Base-by-base conservation (phyloP, 2,888 invertebrate species). In the Temnothorax rugatulus region DNA sequence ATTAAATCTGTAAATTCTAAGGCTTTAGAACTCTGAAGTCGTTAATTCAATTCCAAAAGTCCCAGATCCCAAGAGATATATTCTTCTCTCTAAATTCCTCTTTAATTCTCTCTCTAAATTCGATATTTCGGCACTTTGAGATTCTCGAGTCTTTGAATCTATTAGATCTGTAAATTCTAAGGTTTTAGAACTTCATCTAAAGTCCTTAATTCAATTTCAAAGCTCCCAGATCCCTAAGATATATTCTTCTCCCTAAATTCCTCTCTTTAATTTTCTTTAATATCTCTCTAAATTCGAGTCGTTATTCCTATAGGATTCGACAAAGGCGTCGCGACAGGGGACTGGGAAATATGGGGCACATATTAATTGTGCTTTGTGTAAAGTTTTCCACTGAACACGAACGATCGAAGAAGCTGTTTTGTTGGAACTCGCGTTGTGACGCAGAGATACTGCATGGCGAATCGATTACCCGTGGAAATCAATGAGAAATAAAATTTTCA, bases 401-500 rank as follows among this genome's bases (percentile, higher is more conserved):
- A 34, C 86, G 83, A 89, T 87, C 88, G 89, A 89, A 89, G 73
- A 69, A 68, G 64, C 57, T 75, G 59, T 71, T 64, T 68, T 83
- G 79, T 54, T 47, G 61, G 63, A 63, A 66, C 47, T 61, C 25
- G 44, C 29, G n/a, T 59, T 71, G 21, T 86, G 88, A 85, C 84
- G 88, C 84, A 89, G 82, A 89, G 83, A 87, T 77, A 75, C 57
- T 29, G 44, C 8, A 8, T 50, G 38, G 64, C 85, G 85, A 89
- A 87, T 88, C 84, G 87, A 83, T 89, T 83, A 82, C 66, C 74
- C 69, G 79, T 68, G 57, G 9, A 83, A 83, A 89, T 89, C 89
- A 84, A 89, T 89, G 90, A 82, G 38, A 84, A 81, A 86, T 84
- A 77, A 89, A 89, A 85, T 85, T 89, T 89, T 86, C 84, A 88